Percentiles rank a stretch among this genome's conserved stretches.
Evolutionary conservation across 2,888 invertebrate species (phyloP).

Genomic region (Andrena trimmerana): DNA sequence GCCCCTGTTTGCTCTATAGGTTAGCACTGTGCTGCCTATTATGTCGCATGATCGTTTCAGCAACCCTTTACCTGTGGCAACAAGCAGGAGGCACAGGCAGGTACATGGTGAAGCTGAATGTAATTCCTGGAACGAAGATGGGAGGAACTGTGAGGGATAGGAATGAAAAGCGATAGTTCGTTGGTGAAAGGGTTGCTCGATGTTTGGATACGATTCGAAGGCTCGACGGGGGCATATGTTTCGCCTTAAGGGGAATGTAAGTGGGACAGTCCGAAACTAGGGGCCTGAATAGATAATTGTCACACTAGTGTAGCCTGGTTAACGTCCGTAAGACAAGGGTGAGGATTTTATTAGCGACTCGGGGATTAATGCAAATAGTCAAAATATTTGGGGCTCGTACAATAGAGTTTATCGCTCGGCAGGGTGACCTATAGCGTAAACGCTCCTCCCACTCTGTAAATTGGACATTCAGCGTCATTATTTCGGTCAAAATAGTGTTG

Average conservation of each 20-base stretch:
- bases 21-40: slow-evolving; percentile 49
- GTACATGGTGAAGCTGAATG: too few relatives aligned
- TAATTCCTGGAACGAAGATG: too few relatives aligned
- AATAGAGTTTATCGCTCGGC: not conserved
- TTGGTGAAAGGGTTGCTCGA: too few relatives aligned
- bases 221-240: too few relatives aligned
- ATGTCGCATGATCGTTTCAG: slow-evolving; percentile 67
- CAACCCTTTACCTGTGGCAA: slow-evolving; percentile 61
- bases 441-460: slow-evolving; percentile 2
- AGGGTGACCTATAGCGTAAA: not conserved
- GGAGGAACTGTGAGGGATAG: too few relatives aligned
- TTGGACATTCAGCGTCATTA: not conserved
- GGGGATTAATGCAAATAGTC: not conserved
- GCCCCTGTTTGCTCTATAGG: not conserved
- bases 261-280: not conserved
- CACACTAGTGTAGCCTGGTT: not conserved
- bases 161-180: too few relatives aligned
- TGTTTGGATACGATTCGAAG: too few relatives aligned
- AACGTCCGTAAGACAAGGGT: not conserved
- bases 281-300: not conserved
- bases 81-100: not conserved
- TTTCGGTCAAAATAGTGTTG: not conserved
- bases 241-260: too few relatives aligned
- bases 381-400: slow-evolving; percentile 5
- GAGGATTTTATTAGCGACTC: not conserved